Conservation (phyloP, 2,113 vertebrate genomes). For the Leiothrix lutea region DNA sequence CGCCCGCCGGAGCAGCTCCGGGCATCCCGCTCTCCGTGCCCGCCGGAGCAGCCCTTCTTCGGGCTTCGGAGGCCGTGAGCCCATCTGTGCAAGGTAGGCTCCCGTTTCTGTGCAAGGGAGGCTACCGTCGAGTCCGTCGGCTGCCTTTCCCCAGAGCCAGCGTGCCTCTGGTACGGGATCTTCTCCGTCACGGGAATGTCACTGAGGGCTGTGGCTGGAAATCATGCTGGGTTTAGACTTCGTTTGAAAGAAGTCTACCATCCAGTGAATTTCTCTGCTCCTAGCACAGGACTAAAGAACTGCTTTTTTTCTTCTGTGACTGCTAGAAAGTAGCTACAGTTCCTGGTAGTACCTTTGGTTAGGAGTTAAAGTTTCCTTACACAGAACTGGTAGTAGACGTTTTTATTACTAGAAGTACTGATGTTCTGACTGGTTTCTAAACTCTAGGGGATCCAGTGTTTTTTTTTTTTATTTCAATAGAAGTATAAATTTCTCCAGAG, state of each 20-base stretch:
- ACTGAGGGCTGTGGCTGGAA: slow-evolving; percentile 13
- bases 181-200: background rate
- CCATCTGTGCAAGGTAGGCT: background rate
- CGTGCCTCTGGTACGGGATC: background rate
- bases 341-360: background rate
- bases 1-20: background rate
- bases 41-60: background rate
- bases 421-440: background rate
- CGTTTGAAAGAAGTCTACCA: background rate
- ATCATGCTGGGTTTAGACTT: slow-evolving; percentile 1
- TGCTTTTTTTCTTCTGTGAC: background rate
- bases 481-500: background rate
- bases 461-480: background rate
- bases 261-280: background rate
- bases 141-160: background rate
- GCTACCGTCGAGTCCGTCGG: background rate
- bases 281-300: background rate
- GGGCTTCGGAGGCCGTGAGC: background rate
- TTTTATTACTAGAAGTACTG: background rate
- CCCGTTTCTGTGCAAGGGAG: slow-evolving; percentile 43
- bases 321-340: background rate
- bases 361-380: background rate
- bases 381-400: background rate
- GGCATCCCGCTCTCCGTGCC: background rate
- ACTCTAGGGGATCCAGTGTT: background rate